phyloP scores from a whole-genome alignment of 2,797 vertebrate genomes.

The Linurgus olivaceus region DNA sequence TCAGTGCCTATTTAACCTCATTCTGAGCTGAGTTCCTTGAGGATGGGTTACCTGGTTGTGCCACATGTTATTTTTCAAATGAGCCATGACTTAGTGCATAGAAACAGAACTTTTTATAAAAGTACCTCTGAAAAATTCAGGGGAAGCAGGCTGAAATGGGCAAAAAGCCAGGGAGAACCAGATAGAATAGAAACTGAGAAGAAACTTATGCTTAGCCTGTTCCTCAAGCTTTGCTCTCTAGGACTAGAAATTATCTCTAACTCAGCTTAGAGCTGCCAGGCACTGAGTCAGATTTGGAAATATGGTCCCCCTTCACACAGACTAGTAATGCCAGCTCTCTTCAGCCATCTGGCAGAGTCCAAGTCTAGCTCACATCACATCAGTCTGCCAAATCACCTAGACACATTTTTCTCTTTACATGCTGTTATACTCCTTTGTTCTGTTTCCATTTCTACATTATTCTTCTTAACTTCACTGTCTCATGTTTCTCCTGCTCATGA shows the following conservation, averaged over 20 bases:
- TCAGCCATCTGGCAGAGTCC: not conserved
- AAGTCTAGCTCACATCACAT: not conserved
- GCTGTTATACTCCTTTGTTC: not conserved
- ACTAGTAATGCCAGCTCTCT: not conserved
- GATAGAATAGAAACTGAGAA: not conserved
- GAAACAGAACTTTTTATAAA: not conserved
- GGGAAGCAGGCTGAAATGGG: rapidly evolving
- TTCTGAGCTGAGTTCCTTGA: not conserved
- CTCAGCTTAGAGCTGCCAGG: not conserved
- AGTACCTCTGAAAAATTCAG: not conserved
- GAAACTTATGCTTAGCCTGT: not conserved
- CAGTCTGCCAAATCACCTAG: not conserved
- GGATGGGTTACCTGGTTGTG: not conserved
- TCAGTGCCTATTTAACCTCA: not conserved
- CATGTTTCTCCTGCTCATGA: not conserved
- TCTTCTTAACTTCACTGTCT: not conserved
- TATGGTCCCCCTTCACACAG: not conserved
- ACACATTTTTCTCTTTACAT: not conserved
- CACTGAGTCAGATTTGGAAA: not conserved
- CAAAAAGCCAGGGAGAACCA: not conserved
- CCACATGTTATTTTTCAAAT: not conserved
- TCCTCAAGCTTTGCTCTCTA: not conserved
- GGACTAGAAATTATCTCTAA: not conserved
- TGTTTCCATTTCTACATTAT: not conserved
- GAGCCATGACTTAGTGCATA: not conserved